Evolutionary conservation across 2,888 invertebrate species (phyloP).

Genomic region (Synergus gifuensis): DNA sequence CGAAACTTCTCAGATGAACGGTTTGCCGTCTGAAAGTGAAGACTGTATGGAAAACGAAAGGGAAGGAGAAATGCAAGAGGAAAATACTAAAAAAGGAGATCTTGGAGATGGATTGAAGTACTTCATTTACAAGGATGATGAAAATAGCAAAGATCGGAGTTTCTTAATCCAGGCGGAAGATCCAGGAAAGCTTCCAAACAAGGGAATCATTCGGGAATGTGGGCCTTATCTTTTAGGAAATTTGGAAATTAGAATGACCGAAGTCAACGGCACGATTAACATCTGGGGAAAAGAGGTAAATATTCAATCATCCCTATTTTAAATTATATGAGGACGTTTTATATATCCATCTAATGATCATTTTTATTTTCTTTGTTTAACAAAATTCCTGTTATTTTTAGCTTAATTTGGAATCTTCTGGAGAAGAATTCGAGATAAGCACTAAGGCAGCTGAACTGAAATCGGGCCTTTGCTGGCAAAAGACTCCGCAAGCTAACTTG

Average conservation of each 20-base stretch:
- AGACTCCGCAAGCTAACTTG: conserved; percentile 57
- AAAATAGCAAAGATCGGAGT: conserved; percentile 67
- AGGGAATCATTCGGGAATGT: conserved; percentile 68
- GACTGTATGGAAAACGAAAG: neutral
- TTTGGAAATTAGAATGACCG: conserved; percentile 73
- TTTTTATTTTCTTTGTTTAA: too few relatives aligned
- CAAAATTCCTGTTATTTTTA: neutral
- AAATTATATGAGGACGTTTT: conserved; percentile 27
- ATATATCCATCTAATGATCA: too few relatives aligned
- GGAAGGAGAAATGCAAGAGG: conserved; percentile 45
- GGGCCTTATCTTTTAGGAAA: conserved; percentile 75
- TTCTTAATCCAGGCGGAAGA: conserved; percentile 70
- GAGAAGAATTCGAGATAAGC: conserved; percentile 5
- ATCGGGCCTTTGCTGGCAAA: conserved; percentile 58
- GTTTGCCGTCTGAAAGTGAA: conserved; percentile 1
- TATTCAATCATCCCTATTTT: neutral
- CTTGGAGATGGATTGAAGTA: conserved; percentile 69
- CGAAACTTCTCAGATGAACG: conserved; percentile 4
- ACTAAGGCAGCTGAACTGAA: conserved; percentile 53
- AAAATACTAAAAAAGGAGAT: neutral
- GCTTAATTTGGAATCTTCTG: conserved; percentile 16
- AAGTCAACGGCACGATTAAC: conserved; percentile 74
- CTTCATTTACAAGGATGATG: conserved; percentile 71
- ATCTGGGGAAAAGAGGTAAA: conserved; percentile 75
- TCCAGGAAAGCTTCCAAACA: conserved; percentile 44